A percentile compares a stretch with the other conserved stretches of the same genome.
Conservation (phyloP, 2,888 invertebrate genomes). For the Crocallis elinguaria region DNA sequence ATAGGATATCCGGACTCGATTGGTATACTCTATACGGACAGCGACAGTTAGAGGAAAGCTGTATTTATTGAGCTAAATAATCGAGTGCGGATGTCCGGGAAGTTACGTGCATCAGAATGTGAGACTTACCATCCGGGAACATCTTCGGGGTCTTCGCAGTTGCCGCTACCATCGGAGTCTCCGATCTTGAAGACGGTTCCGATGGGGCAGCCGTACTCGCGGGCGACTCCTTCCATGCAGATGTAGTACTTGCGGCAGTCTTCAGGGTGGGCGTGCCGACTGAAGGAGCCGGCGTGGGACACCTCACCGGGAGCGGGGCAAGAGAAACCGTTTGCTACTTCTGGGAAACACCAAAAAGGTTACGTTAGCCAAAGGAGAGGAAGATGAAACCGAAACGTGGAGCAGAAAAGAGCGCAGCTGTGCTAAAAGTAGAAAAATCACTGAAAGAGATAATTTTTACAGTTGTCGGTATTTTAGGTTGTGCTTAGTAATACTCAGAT, state of each 20-base stretch:
- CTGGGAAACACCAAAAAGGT: conserved; percentile 83
- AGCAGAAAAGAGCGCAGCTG: conserved; percentile 47
- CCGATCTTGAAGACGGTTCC: conserved; percentile 98
- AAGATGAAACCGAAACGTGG: conserved; percentile 62
- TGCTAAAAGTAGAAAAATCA: conserved; percentile 44
- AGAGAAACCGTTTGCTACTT: conserved; percentile 95
- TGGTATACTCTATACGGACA: conserved; percentile 22
- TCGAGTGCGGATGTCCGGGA: conserved; percentile 41
- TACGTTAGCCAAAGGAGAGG: conserved; percentile 61
- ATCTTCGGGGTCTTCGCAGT: conserved; percentile 97
- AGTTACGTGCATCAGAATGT: conserved; percentile 34
- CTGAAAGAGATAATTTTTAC: conserved; percentile 38
- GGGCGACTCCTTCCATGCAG: conserved; percentile 94
- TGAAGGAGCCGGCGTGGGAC: conserved; percentile 94
- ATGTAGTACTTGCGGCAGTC: conserved; percentile 98
- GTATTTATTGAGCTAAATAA: conserved; percentile 19
- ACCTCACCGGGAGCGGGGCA: conserved; percentile 94
- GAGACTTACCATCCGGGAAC: conserved; percentile 96
- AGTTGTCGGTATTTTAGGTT: conserved; percentile 23
- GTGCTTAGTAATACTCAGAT: conserved; percentile 9
- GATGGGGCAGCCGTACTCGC: conserved; percentile 98
- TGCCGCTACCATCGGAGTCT: conserved; percentile 94
- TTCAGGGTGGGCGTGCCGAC: conserved; percentile 97
- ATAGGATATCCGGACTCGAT: conserved; percentile 53
- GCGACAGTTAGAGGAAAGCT: conserved; percentile 26